Evolutionary conservation across 2,888 invertebrate species (phyloP), one percentile per base, ranked within the genome.

Genomic region (Cordylochernes scorpioides): DNA sequence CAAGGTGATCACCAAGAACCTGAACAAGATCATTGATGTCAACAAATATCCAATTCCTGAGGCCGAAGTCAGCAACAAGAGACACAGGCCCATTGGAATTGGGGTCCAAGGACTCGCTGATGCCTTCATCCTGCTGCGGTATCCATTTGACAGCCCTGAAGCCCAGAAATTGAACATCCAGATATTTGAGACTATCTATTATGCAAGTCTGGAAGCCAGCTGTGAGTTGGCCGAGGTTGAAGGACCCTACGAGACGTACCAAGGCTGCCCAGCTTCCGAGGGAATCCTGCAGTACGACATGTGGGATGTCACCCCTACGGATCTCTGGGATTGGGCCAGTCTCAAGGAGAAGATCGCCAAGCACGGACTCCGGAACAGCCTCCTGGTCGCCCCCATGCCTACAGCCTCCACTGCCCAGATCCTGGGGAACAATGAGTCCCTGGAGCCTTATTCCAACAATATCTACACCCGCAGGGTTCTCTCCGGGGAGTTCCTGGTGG

Each of bases 341-440:
- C 58, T 97, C 12, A 80, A 82, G 53, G 61, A 59, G 25, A 73
- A 72, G 49, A 88, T 97, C 42, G 67, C 72, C 1, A 61, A 71
- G 54, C 64, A 78, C 54, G 97, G 97, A 7, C 59, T 94, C 0
- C 61, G 94, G 32, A 97, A 97, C 58, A 88, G 88, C 3, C 59
- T 91, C 16, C 58, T 97, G 13, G 44, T 94, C 38, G 91, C 94
- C 0, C 91, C 91, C 1, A 97, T 97, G 94, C 94, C 94, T 1
- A 97, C 94, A 4, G 91, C 94, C 6, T 88, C 91, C 2, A 97
- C 94, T 0, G 94, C 97, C 3, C 94, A 97, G 57, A 99, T 99
- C 48, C 64, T 97, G 25, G 97, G 97, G 12, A 99, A 97, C 51
- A 97, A 94, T 51, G 94, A 97, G 54, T 80, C 88, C 0, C 74